Conservation (phyloP, 1,140 invertebrate species). For the Stegodyphus dumicola region DNA sequence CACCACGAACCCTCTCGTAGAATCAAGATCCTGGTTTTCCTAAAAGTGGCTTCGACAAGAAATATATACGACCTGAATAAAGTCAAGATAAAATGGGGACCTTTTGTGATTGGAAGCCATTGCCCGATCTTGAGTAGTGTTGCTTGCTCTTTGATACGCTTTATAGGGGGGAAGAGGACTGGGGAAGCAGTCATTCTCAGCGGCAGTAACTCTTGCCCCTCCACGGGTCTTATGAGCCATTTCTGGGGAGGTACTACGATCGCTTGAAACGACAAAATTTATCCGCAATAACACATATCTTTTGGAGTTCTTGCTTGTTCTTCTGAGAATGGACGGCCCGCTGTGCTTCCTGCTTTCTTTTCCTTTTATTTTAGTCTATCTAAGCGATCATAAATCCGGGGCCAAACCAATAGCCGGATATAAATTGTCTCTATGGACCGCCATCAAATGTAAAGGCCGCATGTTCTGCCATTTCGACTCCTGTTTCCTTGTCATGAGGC, state of each 20-base stretch:
- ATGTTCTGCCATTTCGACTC: conserved; percentile 8
- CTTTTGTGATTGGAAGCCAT: conserved; percentile 52
- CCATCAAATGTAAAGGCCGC: conserved; percentile 26
- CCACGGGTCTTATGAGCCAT: conserved; percentile 54
- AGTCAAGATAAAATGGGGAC: conserved; percentile 48
- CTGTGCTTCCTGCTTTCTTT: background rate
- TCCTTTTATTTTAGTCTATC: conserved; percentile 29
- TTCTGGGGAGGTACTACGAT: conserved; percentile 42
- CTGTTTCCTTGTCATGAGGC: background rate
- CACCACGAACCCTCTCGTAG: background rate
- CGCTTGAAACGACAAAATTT: conserved; percentile 53
- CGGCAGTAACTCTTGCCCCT: conserved; percentile 34
- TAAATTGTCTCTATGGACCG: conserved; percentile 49
- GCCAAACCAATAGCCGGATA: conserved; percentile 58
- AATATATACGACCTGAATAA: conserved; percentile 56
- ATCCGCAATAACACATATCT: conserved; percentile 61
- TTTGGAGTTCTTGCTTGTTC: conserved; percentile 52
- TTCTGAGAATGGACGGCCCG: background rate
- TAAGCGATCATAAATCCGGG: conserved; percentile 54
- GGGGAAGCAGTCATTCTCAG: background rate
- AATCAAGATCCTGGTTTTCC: background rate
- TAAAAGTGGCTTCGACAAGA: conserved; percentile 27
- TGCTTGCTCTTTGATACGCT: conserved; percentile 50
- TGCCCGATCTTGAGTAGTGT: conserved; percentile 24
- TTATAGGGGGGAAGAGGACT: background rate